Base-by-base conservation (phyloP, 2,797 vertebrate species). In the Meda fulgida region DNA sequence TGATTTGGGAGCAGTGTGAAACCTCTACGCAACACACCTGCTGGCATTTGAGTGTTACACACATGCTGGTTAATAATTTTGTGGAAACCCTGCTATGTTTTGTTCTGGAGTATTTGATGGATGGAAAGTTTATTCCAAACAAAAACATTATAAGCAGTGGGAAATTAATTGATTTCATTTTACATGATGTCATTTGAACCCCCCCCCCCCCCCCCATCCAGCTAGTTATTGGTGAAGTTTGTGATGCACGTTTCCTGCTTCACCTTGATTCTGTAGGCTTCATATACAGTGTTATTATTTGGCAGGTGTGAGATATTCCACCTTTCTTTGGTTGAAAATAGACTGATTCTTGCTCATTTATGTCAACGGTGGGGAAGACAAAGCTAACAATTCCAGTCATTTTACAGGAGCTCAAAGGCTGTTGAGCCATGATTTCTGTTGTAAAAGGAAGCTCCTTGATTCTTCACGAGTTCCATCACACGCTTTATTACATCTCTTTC, bases 1-100 rank as follows among this genome's bases (percentile, higher is more conserved):
- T 58, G 66, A 70, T 71, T 58, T 53, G 16, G 66, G 66, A 71
- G 4, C 34, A 55, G 36, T 40, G 66, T 81, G 55, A 40, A 29
- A 31, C 34, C 43, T 73, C 29, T 43, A 46, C 69, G 21, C 19
- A 21, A 88, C 77, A 77, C 65, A 72, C 72, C 36, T 86, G 81
- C 84, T 85, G 48, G 43, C 76, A 46, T 38, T 36, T 29, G 40
- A 55, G n/a, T 36, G 7, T 40, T 58, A 66, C 43, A 34, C 69
- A 58, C 55, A 58, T 58, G 55, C 55, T 11, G 23, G 9, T 58
- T 11, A 58, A 58, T n/a, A n/a, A n/a, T n/a, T 10, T 58, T 58
- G 23, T n/a, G 55, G 53, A 55, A 55, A 9, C 53, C 21, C 8
- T 55, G 53, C 21, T 55, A 55, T 23, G 23, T 55, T 55, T 55